phyloP scores from a whole-genome alignment of 2,888 invertebrate species.

The Opisthograptis luteolata region DNA sequence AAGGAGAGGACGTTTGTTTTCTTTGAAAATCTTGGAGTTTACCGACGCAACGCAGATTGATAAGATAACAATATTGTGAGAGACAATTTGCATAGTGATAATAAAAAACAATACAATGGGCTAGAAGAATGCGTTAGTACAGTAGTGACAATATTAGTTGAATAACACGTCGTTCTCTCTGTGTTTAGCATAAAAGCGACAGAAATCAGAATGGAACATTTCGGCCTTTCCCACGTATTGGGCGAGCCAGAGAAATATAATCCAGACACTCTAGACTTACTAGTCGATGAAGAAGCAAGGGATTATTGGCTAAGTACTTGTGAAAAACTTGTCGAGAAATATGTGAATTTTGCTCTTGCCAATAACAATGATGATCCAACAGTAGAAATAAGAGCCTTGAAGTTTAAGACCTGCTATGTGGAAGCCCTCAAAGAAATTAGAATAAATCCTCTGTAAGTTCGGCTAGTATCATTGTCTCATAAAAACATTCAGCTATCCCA shows the following conservation, averaged over 20 bases:
- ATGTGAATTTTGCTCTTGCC: constrained; percentile 91
- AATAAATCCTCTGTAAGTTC: constrained; percentile 91
- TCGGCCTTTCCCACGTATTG: constrained; percentile 85
- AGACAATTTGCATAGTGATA: constrained; percentile 61
- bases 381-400: constrained; percentile 90
- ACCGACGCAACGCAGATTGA: constrained; percentile 16
- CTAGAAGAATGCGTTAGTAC: constrained; percentile 50
- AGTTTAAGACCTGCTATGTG: constrained; percentile 93
- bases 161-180: constrained; percentile 29
- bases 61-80: constrained; percentile 55
- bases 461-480: neutral
- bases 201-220: constrained; percentile 75
- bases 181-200: constrained; percentile 28
- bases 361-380: constrained; percentile 89
- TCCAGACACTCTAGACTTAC: constrained; percentile 96
- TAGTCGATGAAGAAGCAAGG: constrained; percentile 92
- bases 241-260: constrained; percentile 91
- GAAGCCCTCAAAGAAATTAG: constrained; percentile 90
- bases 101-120: constrained; percentile 66
- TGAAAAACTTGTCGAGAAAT: constrained; percentile 93
- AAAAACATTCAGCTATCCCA: too few relatives aligned
- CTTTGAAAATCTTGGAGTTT: neutral
- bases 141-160: constrained; percentile 48
- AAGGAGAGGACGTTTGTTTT: too few relatives aligned
- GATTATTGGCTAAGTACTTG: constrained; percentile 97